These are phyloP conservation scores for Euleptes europaea DNA, from an alignment of 2,113 vertebrate genomes.

Conservation along the genomic window DNA sequence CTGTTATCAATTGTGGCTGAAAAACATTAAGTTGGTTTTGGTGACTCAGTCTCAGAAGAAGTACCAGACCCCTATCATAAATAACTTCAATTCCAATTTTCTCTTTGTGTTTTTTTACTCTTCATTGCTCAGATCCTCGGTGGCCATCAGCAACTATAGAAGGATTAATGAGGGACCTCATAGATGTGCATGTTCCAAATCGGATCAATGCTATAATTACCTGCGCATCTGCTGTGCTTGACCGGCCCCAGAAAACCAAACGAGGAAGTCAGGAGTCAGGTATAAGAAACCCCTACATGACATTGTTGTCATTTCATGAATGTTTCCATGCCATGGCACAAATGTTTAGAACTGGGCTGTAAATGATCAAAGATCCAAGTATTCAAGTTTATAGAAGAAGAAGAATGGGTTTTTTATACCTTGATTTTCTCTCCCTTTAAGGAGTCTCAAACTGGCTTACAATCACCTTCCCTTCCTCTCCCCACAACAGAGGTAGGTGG, in stretches of 20 bases:
- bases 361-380: background rate
- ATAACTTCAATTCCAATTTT: background rate
- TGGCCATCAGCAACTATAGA: slow-evolving; percentile 73
- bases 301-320: background rate
- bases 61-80: background rate
- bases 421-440: no score
- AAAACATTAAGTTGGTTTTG: background rate
- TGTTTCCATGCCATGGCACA: background rate
- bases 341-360: background rate
- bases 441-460: no score
- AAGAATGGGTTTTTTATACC: no score
- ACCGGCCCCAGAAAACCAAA: slow-evolving; percentile 32
- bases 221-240: slow-evolving; percentile 68
- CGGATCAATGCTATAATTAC: slow-evolving; percentile 72
- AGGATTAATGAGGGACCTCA: slow-evolving; percentile 60
- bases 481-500: no score
- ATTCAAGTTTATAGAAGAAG: background rate
- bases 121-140: slow-evolving; percentile 53
- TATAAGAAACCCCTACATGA: slow-evolving; percentile 22
- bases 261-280: background rate
- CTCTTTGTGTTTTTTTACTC: slow-evolving; percentile 15
- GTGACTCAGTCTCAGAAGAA: background rate
- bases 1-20: background rate
- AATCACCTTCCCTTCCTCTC: no score
- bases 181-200: slow-evolving; percentile 49